Base-by-base conservation (phyloP, 2,113 vertebrate genomes). In the Leptobrachium ailaonicum region DNA sequence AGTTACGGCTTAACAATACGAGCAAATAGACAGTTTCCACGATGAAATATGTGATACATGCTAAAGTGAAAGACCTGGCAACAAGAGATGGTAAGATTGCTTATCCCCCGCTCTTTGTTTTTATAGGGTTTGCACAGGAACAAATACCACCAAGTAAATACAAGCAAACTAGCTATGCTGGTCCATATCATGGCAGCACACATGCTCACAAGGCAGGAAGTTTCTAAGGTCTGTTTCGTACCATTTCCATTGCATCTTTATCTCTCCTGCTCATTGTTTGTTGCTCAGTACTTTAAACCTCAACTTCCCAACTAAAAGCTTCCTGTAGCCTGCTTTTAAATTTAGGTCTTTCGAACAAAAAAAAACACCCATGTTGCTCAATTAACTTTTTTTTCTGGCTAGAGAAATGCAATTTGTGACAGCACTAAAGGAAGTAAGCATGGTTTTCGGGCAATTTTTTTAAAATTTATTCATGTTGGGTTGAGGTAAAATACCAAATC, bases 161-260 rank as follows among this genome's bases (percentile, higher is more conserved):
- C 90, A 92, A 90, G 86, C 87, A 84, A 86, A 90, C 2, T 5
- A 81, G 84, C 75, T 82, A 79, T 84, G 85, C 80, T 12, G 41
- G 90, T 90, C 88, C 82, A 0, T 98, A 98, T 98, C 96, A 66
- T 84, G 86, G 88, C 79, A 77, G 88, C 85, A 86, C 94, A 95
- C 87, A 93, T 84, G 88, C 88, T 91, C 82, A 54, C 80, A 82
- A 90, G 91, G 86, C 92, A 93, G 94, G 94, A 94, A 95, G 78
- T 88, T 88, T 81, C 85, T 82, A 71, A 86, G 84, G 82, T 85
- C 87, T 91, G 87, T 87, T 89, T 87, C 85, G 82, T 72, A 83
- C 89, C 84, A 87, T 82, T 89, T 86, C 87, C 72, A 76, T 85
- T 84, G 89, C 89, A 89, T 92, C 91, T 92, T 94, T 94, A 94